Evolutionary conservation across 2,113 vertebrate genomes (phyloP), one percentile per base, ranked within the genome.

Genomic region (Oriolus oriolus): DNA sequence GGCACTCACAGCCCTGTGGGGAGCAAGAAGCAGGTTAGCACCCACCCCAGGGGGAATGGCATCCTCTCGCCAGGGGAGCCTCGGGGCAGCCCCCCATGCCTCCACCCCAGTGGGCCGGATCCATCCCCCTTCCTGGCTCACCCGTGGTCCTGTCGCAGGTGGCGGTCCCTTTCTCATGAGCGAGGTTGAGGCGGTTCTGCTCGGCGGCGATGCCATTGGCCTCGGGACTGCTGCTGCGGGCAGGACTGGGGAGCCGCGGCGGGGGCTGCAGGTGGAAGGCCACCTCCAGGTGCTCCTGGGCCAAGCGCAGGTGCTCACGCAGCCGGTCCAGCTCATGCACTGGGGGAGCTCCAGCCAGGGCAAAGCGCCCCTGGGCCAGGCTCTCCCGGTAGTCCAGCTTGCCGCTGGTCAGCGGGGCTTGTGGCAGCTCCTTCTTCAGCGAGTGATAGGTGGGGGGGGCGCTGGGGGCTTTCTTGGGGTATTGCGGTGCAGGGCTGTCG

Each of bases 111-210:
- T 1, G 7, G 1, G 23, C 7, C 0, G 0, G 45, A 87, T 22
- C 49, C 12, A 1, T 11, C 15, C 24, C 28, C 21, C 4, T 28
- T 5, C 42, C 49, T 0, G 0, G 30, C 94, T 93, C 93, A 97
- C 97, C 96, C 0, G 95, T 96, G 66, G 85, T 66, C 97, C 98
- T 98, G 83, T 98, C 98, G 1, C 97, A 98, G 15, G 95, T 18
- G 1, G 97, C 84, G 0, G 96, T 98, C 65, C 98, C 98, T 83
- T 98, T 99, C 85, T 99, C 99, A 2, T 99, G 98, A 13, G 98
- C 98, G 0, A 98, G 97, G 97, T 99, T 99, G 69, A 99, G 98
- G 41, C 98, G 98, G 97, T 99, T 99, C 98, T 99, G 98, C 95
- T 99, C 98, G 0, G 98, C 98, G 0, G 98, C 98, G 0, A 98